These are phyloP conservation scores for Trissolcus brochymenae DNA, from an alignment of 2,888 invertebrate species.

Conservation along the genomic window DNA sequence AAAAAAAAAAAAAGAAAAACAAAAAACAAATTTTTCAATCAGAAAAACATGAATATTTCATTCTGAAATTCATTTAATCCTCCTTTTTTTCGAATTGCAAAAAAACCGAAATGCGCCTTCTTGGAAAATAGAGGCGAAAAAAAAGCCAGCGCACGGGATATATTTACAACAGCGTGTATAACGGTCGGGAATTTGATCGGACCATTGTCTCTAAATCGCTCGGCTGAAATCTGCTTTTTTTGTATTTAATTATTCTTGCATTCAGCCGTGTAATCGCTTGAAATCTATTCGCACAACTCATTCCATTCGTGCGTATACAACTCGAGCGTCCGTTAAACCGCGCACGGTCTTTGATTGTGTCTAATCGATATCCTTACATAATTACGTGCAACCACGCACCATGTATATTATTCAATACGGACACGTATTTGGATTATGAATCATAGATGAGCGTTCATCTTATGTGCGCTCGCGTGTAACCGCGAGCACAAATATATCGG, in stretches of 20 bases:
- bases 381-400: slow-evolving; percentile 37
- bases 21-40: too few relatives aligned
- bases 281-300: slow-evolving; percentile 23
- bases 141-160: too few relatives aligned
- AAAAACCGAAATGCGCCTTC: too few relatives aligned
- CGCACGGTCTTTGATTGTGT: slow-evolving; percentile 42
- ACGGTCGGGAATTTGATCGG: too few relatives aligned
- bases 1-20: too few relatives aligned
- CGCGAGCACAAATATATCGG: slow-evolving; percentile 13
- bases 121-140: too few relatives aligned
- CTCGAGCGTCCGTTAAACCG: slow-evolving; percentile 38
- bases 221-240: slow-evolving; percentile 1
- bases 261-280: slow-evolving; percentile 25
- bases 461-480: slow-evolving; percentile 26
- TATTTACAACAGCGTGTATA: too few relatives aligned
- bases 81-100: too few relatives aligned
- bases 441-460: slow-evolving; percentile 38
- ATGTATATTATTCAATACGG: slow-evolving; percentile 34
- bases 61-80: too few relatives aligned
- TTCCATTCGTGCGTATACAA: slow-evolving; percentile 24
- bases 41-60: too few relatives aligned
- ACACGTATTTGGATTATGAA: slow-evolving; percentile 35
- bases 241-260: slow-evolving; percentile 19
- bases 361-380: slow-evolving; percentile 48
- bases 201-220: too few relatives aligned